phyloP scores from a whole-genome alignment of 2,888 invertebrate species.

The Leucozona laternaria region DNA sequence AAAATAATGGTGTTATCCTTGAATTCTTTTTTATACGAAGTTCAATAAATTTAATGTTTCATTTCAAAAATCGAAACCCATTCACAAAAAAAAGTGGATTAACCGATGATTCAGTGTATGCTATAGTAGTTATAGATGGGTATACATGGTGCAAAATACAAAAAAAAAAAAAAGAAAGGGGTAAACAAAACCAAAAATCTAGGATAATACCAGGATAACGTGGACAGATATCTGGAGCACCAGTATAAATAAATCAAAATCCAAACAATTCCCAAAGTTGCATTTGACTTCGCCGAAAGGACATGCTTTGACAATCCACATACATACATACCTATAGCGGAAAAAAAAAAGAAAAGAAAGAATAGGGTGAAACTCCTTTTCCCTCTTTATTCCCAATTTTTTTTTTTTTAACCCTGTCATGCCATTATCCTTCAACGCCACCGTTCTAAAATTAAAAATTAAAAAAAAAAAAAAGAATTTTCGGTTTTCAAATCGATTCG shows the following conservation, averaged over 20 bases:
- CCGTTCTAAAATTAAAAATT: slow-evolving; percentile 69
- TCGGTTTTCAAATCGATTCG: slow-evolving; percentile 75
- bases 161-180: slow-evolving; percentile 75
- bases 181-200: slow-evolving; percentile 82
- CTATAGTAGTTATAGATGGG: slow-evolving; percentile 8
- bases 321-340: not conserved
- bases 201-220: slow-evolving; percentile 83
- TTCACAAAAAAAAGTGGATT: slow-evolving; percentile 46
- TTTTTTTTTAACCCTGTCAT: slow-evolving; percentile 72
- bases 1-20: slow-evolving; percentile 44
- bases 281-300: slow-evolving; percentile 82
- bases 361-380: slow-evolving; percentile 54
- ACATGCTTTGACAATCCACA: slow-evolving; percentile 70
- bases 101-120: slow-evolving; percentile 46
- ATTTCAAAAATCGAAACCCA: slow-evolving; percentile 27
- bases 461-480: slow-evolving; percentile 55
- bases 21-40: slow-evolving; percentile 31
- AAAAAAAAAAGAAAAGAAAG: slow-evolving; percentile 1
- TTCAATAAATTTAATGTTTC: slow-evolving; percentile 53
- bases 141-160: slow-evolving; percentile 1
- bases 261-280: slow-evolving; percentile 83
- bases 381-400: slow-evolving; percentile 52
- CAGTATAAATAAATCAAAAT: slow-evolving; percentile 83
- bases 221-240: slow-evolving; percentile 79
- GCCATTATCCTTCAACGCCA: slow-evolving; percentile 70